A percentile compares a stretch with the other conserved stretches of the same genome.
Evolutionary conservation across 2,888 invertebrate species (phyloP).

Genomic region (Erebia palarica): DNA sequence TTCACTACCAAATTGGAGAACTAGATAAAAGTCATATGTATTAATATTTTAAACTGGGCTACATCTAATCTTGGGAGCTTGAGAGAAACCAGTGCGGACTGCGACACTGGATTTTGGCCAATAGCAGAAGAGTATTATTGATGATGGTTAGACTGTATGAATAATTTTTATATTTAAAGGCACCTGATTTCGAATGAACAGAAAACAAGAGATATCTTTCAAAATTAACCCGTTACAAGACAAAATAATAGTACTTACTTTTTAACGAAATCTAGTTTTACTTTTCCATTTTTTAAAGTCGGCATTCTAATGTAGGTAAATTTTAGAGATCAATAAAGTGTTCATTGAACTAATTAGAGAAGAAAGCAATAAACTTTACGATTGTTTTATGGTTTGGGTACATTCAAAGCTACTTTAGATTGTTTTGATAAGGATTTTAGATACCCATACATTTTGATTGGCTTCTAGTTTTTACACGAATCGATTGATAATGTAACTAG

Average conservation of each 20-base stretch:
- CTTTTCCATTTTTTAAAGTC: too few species aligned
- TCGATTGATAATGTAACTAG: not conserved
- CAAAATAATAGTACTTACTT: not conserved
- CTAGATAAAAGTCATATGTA: too few species aligned
- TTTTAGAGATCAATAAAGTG: conserved; percentile 16
- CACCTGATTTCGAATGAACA: not conserved
- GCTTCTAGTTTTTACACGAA: not conserved
- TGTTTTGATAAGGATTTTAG: not conserved
- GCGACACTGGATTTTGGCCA: too few species aligned
- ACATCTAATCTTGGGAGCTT: too few species aligned
- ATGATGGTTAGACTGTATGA: too few species aligned
- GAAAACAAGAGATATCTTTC: not conserved
- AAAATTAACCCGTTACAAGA: not conserved
- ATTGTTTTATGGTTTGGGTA: conserved; percentile 12
- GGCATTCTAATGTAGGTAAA: not conserved
- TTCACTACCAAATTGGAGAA: too few species aligned
- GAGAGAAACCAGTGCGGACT: too few species aligned
- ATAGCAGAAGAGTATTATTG: too few species aligned
- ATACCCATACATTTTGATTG: not conserved
- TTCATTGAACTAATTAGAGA: conserved; percentile 12
- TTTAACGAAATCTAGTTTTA: not conserved
- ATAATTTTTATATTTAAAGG: too few species aligned
- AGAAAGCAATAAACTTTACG: conserved; percentile 7
- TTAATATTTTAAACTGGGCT: too few species aligned
- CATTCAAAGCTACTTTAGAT: conserved; percentile 8